Percentiles rank a stretch among this genome's conserved stretches.
These are phyloP conservation scores for Drosophila fungiperda DNA, from an alignment of 2,888 invertebrate species.

Conservation along the genomic window DNA sequence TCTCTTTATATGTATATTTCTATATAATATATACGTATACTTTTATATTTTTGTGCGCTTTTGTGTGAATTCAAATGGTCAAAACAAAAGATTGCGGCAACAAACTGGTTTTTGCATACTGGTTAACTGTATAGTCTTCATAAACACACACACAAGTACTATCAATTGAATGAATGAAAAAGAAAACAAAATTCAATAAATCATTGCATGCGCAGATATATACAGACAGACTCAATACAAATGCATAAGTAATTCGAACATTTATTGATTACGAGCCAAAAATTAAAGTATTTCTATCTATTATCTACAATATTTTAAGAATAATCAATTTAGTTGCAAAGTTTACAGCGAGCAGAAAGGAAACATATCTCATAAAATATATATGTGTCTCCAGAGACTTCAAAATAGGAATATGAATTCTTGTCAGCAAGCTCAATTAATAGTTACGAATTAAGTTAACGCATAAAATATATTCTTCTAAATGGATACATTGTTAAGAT, in stretches of 20 bases:
- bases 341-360: too few species aligned
- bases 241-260: background rate
- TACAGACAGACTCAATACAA: background rate
- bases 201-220: constrained; percentile 34
- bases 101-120: constrained; percentile 68
- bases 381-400: background rate
- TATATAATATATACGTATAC: background rate
- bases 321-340: background rate
- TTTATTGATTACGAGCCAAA: constrained; percentile 3
- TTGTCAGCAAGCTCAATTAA: background rate
- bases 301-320: constrained; percentile 3
- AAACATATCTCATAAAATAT: background rate
- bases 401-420: background rate
- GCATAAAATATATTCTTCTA: background rate
- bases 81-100: constrained; percentile 69
- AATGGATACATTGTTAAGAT: background rate
- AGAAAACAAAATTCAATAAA: constrained; percentile 45
- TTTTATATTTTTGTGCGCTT: constrained; percentile 43
- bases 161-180: constrained; percentile 33
- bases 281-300: background rate
- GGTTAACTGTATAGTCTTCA: constrained; percentile 44
- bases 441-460: background rate
- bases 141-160: constrained; percentile 22
- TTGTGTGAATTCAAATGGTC: constrained; percentile 60
- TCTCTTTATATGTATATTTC: constrained; percentile 5